Percentiles rank a stretch among this genome's conserved stretches.
phyloP scores from a whole-genome alignment of 1,140 invertebrate genomes.

The Zophobas atratus region DNA sequence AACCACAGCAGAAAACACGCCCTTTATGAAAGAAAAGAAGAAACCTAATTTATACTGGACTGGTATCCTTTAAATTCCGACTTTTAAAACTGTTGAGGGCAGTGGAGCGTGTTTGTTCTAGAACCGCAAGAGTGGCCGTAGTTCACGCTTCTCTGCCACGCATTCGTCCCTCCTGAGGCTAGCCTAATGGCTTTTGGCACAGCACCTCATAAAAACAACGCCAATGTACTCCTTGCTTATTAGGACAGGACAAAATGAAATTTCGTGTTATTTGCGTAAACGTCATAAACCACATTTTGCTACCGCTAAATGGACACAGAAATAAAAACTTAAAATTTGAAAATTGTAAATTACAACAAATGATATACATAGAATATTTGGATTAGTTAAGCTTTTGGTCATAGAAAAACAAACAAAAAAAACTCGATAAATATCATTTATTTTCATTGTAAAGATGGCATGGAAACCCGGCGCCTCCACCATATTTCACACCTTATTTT shows the following conservation, averaged over 20 bases:
- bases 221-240: constrained; percentile 46
- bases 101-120: constrained; percentile 46
- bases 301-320: neutral
- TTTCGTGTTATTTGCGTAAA: constrained; percentile 36
- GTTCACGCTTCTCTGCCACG: constrained; percentile 35
- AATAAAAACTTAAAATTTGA: too few species aligned
- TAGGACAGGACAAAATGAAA: constrained; percentile 47
- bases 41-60: constrained; percentile 8
- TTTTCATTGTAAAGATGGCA: too few species aligned
- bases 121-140: constrained; percentile 28
- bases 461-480: too few species aligned
- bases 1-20: neutral
- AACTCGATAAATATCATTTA: too few species aligned
- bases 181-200: constrained; percentile 46
- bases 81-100: constrained; percentile 27
- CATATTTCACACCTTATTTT: too few species aligned
- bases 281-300: constrained; percentile 12
- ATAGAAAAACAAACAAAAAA: too few species aligned
- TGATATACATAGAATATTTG: too few species aligned
- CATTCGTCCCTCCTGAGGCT: constrained; percentile 34
- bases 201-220: constrained; percentile 47
- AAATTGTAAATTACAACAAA: too few species aligned
- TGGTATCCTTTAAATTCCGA: constrained; percentile 14
- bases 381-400: too few species aligned
- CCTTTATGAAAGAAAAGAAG: neutral